Evolutionary conservation across 2,797 vertebrate genomes (phyloP).

Genomic region (Mareca strepera): DNA sequence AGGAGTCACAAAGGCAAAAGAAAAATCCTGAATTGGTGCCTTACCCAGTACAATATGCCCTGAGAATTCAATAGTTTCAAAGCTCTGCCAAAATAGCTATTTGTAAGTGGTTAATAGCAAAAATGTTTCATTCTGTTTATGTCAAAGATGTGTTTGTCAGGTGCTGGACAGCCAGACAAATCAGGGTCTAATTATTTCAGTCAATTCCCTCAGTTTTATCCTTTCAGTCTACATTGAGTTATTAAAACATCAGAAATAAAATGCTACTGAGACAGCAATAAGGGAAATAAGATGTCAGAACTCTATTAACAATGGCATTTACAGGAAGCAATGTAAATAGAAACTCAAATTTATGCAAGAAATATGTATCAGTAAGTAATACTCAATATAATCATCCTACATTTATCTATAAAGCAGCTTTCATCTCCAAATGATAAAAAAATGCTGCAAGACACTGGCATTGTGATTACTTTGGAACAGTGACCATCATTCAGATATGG

Average conservation of each 20-base stretch:
- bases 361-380: conserved; percentile 63
- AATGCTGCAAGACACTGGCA: neutral
- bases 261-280: conserved; percentile 58
- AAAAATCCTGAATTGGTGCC: conserved; percentile 29
- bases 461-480: neutral
- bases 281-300: conserved; percentile 73
- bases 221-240: conserved; percentile 67
- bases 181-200: conserved; percentile 73
- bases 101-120: conserved; percentile 65
- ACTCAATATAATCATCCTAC: conserved; percentile 42
- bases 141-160: conserved; percentile 71
- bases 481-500: conserved; percentile 44
- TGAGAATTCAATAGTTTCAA: conserved; percentile 38
- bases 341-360: conserved; percentile 67
- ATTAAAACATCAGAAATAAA: conserved; percentile 72
- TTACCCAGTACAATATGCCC: conserved; percentile 4
- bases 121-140: conserved; percentile 70
- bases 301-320: conserved; percentile 68
- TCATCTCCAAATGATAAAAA: neutral
- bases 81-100: conserved; percentile 47
- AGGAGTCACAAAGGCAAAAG: conserved; percentile 15
- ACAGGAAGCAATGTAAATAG: conserved; percentile 60
- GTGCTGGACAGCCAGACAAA: conserved; percentile 66
- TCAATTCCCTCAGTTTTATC: conserved; percentile 68
- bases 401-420: conserved; percentile 56